A percentile compares a stretch with the other conserved stretches of the same genome.
phyloP scores from a whole-genome alignment of 2,888 invertebrate species.

The Hyppa rectilinea region DNA sequence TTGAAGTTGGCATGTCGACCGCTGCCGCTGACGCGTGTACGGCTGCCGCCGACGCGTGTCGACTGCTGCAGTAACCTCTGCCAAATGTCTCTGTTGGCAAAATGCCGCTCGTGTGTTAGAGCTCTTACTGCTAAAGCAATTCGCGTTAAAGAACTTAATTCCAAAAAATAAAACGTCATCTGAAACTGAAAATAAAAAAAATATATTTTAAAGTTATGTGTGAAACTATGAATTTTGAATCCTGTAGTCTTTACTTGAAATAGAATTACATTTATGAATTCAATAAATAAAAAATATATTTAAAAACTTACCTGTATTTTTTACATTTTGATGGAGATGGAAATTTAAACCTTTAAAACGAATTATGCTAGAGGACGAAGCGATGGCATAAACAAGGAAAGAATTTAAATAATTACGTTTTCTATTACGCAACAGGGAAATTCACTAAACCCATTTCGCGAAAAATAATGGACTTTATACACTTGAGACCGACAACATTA shows the following conservation, averaged over 20 bases:
- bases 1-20: no score
- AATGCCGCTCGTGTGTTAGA: no score
- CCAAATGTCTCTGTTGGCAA: no score
- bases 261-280: constrained; percentile 26
- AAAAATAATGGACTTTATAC: constrained; percentile 45
- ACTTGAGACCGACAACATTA: constrained; percentile 42
- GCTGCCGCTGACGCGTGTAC: no score
- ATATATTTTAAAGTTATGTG: background rate
- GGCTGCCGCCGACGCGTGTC: no score
- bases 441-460: constrained; percentile 38
- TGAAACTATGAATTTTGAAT: background rate
- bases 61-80: no score
- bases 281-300: background rate
- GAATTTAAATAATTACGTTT: constrained; percentile 51
- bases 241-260: background rate
- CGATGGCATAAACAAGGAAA: constrained; percentile 26
- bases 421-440: constrained; percentile 33
- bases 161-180: background rate
- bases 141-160: no score
- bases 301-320: background rate
- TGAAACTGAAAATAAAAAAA: background rate
- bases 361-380: constrained; percentile 12
- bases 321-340: background rate
- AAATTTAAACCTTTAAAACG: constrained; percentile 6
- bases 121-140: no score